Evolutionary conservation across 2,888 invertebrate species (phyloP).

Genomic region (Pristionchus fissidentatus): DNA sequence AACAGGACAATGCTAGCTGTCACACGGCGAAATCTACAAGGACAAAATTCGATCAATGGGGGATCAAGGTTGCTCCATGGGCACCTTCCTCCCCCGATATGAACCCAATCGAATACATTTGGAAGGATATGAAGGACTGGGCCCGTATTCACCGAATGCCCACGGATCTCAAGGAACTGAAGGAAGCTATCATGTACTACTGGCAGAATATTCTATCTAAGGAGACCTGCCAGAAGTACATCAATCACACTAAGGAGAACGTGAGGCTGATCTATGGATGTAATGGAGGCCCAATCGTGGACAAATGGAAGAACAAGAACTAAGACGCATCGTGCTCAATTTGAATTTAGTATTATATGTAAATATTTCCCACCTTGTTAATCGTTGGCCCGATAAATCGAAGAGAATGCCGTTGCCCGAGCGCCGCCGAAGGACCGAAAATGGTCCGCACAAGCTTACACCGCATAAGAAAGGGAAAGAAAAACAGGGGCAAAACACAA

Average conservation of each 20-base stretch:
- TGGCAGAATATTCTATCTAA: not conserved
- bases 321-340: too few species aligned
- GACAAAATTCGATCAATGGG: not conserved
- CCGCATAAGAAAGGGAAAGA: too few species aligned
- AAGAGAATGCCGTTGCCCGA: too few species aligned
- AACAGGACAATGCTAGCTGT: not conserved
- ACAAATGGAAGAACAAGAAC: not conserved
- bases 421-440: too few species aligned
- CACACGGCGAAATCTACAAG: not conserved
- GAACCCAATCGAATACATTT: not conserved
- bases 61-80: not conserved
- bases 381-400: too few species aligned
- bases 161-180: not conserved
- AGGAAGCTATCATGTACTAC: not conserved
- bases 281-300: not conserved
- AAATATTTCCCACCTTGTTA: too few species aligned
- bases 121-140: not conserved
- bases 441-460: too few species aligned
- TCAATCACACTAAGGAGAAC: not conserved
- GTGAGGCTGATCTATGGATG: not conserved
- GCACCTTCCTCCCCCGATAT: slow-evolving; percentile 1
- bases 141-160: not conserved
- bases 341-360: too few species aligned
- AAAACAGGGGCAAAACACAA: too few species aligned
- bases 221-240: not conserved